These are phyloP conservation scores for Phaethon lepturus DNA, from an alignment of 2,113 vertebrate species.

Conservation along the genomic window DNA sequence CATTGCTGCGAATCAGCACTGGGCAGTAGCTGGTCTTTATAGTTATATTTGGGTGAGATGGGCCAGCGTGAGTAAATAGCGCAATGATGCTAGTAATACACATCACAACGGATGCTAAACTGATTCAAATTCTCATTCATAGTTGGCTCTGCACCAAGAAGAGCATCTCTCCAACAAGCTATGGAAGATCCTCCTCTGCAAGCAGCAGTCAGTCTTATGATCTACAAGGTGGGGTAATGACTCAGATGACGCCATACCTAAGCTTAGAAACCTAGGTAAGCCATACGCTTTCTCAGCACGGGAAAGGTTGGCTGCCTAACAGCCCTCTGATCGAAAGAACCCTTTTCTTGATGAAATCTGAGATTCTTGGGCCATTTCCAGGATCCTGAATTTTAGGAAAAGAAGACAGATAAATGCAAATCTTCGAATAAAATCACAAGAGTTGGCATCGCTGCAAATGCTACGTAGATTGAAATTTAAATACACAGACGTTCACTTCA, in stretches of 20 bases:
- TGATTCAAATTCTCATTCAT: background rate
- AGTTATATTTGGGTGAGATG: fast-evolving
- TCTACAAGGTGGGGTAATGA: background rate
- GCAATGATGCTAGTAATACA: background rate
- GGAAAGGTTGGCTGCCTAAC: background rate
- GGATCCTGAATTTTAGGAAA: background rate
- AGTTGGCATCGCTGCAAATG: background rate
- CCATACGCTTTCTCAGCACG: background rate
- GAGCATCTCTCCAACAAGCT: background rate
- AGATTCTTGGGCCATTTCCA: background rate
- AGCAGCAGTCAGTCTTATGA: background rate
- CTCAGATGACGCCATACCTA: background rate
- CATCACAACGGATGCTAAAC: background rate
- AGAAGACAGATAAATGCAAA: background rate
- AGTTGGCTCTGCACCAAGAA: background rate
- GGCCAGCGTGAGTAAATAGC: background rate
- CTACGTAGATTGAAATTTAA: background rate
- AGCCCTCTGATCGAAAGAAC: background rate
- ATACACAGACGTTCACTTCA: background rate
- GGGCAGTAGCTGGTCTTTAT: background rate
- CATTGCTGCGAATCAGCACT: background rate
- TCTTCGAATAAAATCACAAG: background rate
- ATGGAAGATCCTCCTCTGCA: background rate
- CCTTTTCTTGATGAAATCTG: background rate
- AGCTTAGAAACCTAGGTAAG: background rate